These are phyloP conservation scores for Sinopyrophorus schimmeli DNA, from an alignment of 2,888 invertebrate species.

Conservation along the genomic window DNA sequence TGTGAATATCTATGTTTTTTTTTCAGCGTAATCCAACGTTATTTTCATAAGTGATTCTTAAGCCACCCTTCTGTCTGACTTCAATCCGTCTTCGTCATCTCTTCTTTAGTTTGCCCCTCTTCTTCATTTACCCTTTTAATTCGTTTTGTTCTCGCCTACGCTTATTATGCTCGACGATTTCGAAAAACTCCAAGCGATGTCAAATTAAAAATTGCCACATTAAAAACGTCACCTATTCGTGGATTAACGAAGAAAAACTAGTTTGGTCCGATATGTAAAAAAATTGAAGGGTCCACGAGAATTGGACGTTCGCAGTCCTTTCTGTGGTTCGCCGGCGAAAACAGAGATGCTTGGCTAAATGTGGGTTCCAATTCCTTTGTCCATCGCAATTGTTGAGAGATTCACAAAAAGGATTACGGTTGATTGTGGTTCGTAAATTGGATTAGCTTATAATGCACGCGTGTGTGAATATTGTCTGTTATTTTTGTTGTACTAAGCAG, in stretches of 20 bases:
- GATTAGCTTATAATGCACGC: conserved; percentile 25
- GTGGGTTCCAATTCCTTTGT: conserved; percentile 22
- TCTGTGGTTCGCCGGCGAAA: conserved; percentile 9
- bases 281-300: not conserved
- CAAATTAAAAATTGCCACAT: conserved; percentile 20
- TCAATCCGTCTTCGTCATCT: conserved; percentile 28
- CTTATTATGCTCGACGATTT: conserved; percentile 14
- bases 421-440: conserved; percentile 31
- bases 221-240: conserved; percentile 21
- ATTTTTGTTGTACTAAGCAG: conserved; percentile 23
- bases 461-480: conserved; percentile 23
- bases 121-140: conserved; percentile 22
- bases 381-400: conserved; percentile 25
- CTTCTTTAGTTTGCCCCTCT: conserved; percentile 16
- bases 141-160: conserved; percentile 20
- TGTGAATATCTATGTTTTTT: too few relatives aligned
- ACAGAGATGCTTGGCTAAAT: conserved; percentile 9
- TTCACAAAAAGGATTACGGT: conserved; percentile 29
- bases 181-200: too few relatives aligned
- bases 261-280: too few relatives aligned
- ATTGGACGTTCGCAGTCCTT: not conserved
- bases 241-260: too few relatives aligned
- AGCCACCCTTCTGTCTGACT: conserved; percentile 20
- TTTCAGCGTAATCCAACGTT: conserved; percentile 6
- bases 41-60: conserved; percentile 27